Conservation (phyloP, 2,797 vertebrate species). For the Malacoctenus gilli region DNA sequence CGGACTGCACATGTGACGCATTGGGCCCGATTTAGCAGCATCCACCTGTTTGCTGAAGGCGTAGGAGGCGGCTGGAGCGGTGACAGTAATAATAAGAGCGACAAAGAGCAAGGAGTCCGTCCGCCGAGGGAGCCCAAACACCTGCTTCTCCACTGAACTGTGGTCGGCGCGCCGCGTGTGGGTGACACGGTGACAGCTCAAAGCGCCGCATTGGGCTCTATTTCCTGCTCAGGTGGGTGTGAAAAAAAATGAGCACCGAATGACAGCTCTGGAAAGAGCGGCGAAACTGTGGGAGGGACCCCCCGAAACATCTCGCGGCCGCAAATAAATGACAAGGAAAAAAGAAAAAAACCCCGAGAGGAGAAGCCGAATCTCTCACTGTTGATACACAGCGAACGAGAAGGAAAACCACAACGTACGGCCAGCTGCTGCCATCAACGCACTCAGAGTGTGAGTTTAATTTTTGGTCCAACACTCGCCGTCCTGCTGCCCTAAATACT, state of each 20-base stretch:
- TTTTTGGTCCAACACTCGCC: neutral
- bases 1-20: constrained; percentile 16
- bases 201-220: constrained; percentile 1
- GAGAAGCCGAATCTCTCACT: neutral
- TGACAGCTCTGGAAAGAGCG: neutral
- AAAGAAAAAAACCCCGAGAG: too few relatives aligned
- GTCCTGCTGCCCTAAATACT: neutral
- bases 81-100: neutral
- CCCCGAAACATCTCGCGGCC: neutral
- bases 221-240: constrained; percentile 21
- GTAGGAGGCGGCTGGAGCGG: constrained; percentile 1
- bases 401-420: neutral
- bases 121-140: neutral
- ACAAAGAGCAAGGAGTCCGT: constrained; percentile 1
- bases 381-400: too few relatives aligned
- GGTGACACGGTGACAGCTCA: constrained; percentile 17
- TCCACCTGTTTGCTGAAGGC: constrained; percentile 18
- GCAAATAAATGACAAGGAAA: neutral
- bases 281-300: neutral
- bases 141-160: neutral
- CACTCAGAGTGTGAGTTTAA: neutral
- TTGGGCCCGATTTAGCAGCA: neutral
- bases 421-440: neutral
- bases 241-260: neutral
- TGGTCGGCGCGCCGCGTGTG: neutral